Evolutionary conservation across 2,888 invertebrate genomes (phyloP).

Genomic region (Scaptomyza tumidula): DNA sequence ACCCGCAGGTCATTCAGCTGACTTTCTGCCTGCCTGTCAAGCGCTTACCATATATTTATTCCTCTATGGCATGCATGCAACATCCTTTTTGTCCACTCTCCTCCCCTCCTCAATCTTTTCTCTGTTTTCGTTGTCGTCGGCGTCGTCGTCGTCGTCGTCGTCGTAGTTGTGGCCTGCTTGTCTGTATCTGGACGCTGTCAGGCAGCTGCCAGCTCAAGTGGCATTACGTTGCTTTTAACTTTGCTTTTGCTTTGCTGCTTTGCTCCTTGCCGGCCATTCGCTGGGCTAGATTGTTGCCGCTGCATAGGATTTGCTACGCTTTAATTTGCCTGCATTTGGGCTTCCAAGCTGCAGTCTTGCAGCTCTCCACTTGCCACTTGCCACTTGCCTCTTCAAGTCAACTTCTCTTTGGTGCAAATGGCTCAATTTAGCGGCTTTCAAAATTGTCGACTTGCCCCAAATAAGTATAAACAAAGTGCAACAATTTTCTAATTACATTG

Average conservation of each 20-base stretch:
- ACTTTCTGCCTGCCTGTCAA: slow-evolving; percentile 13
- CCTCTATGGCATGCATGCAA: slow-evolving; percentile 55
- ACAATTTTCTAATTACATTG: slow-evolving; percentile 78
- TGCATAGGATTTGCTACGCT: slow-evolving; percentile 32
- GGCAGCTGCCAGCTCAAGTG: slow-evolving; percentile 80
- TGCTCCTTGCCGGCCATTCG: slow-evolving; percentile 25
- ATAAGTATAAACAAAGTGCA: slow-evolving; percentile 71
- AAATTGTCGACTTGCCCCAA: slow-evolving; percentile 62
- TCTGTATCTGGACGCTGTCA: slow-evolving; percentile 77
- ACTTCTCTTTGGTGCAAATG: slow-evolving; percentile 54
- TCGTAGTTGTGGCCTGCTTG: slow-evolving; percentile 32
- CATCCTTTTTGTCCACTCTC: slow-evolving; percentile 18
- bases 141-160: slow-evolving; percentile 11
- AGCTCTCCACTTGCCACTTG: no score
- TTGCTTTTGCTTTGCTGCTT: slow-evolving; percentile 4
- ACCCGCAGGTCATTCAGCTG: slow-evolving; percentile 25
- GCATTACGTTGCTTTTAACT: slow-evolving; percentile 72
- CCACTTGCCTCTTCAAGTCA: slow-evolving; percentile 11
- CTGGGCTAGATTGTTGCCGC: slow-evolving; percentile 39
- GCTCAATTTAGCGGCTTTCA: slow-evolving; percentile 66
- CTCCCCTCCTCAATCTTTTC: background rate
- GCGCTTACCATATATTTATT: slow-evolving; percentile 33
- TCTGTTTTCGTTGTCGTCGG: slow-evolving; percentile 14
- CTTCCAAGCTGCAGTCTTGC: background rate
- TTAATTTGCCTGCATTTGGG: slow-evolving; percentile 41